Evolutionary conservation across 2,113 vertebrate genomes (phyloP).

Genomic region (Podarcis raffonei): DNA sequence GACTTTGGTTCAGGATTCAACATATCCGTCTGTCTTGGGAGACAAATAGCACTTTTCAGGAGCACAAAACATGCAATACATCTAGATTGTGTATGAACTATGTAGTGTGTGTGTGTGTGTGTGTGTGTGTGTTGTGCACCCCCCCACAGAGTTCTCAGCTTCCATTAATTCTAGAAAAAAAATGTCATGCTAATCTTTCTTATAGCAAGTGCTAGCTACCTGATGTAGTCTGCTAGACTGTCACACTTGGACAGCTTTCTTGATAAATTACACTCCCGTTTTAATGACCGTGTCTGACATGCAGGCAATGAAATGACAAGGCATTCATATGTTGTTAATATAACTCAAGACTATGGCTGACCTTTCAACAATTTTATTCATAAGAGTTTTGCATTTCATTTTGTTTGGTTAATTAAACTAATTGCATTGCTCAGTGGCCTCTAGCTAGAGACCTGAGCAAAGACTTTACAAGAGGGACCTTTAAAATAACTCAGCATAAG

Average conservation of each 20-base stretch:
- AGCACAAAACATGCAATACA: no score
- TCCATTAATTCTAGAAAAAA: background rate
- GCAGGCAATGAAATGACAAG: constrained; percentile 20
- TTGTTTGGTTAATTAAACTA: constrained; percentile 23
- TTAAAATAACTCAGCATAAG: constrained; percentile 3
- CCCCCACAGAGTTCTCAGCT: no score
- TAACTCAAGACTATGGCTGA: background rate
- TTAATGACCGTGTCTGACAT: constrained; percentile 31
- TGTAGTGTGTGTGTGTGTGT: no score
- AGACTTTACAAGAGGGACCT: rapidly evolving
- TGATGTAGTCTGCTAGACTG: constrained; percentile 18
- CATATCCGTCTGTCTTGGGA: no score
- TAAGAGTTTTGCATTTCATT: constrained; percentile 17
- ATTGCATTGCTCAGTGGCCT: background rate
- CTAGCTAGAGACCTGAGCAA: background rate
- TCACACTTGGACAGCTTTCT: constrained; percentile 9
- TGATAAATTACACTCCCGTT: constrained; percentile 13
- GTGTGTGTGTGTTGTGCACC: no score
- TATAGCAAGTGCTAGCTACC: constrained; percentile 16
- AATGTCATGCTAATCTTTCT: background rate
- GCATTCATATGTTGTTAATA: background rate
- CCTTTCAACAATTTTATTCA: constrained; percentile 30
- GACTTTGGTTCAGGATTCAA: background rate
- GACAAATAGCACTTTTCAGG: no score
- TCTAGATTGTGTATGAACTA: no score